phyloP scores from a whole-genome alignment of 1,140 invertebrate genomes.

The Mamestra configurata region DNA sequence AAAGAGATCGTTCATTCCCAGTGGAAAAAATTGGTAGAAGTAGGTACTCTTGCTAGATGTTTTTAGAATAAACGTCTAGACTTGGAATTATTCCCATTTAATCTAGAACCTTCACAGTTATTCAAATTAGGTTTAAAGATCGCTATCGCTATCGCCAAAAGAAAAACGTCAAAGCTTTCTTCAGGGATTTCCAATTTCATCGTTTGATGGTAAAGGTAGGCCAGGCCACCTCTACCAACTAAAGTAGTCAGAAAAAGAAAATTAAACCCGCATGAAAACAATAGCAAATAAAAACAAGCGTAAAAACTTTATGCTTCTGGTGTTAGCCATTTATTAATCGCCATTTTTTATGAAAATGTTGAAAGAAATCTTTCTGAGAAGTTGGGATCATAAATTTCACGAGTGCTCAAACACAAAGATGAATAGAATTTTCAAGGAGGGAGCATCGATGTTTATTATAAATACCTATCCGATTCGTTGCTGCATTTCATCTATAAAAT shows the following conservation, averaged over 20 bases:
- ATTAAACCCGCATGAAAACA: background rate
- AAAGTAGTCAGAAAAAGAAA: conserved; percentile 2
- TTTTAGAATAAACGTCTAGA: conserved; percentile 2
- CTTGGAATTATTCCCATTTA: background rate
- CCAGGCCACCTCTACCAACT: too few species aligned
- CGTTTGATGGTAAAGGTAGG: background rate
- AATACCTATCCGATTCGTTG: background rate
- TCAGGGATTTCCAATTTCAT: background rate
- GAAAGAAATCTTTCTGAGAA: background rate
- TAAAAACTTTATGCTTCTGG: conserved; percentile 6
- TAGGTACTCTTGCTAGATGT: background rate
- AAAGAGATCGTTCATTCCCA: background rate
- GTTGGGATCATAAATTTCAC: background rate
- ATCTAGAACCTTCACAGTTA: background rate
- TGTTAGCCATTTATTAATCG: background rate
- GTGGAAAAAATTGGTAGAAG: background rate
- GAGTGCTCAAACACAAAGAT: background rate
- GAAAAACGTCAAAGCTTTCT: background rate
- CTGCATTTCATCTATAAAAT: background rate
- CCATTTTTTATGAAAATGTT: background rate
- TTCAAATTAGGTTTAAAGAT: background rate
- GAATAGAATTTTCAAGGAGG: background rate
- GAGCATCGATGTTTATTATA: background rate
- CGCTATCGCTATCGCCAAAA: background rate
- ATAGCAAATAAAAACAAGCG: conserved; percentile 7